Conservation (phyloP, 2,113 vertebrate genomes). For the Crocuta crocuta region DNA sequence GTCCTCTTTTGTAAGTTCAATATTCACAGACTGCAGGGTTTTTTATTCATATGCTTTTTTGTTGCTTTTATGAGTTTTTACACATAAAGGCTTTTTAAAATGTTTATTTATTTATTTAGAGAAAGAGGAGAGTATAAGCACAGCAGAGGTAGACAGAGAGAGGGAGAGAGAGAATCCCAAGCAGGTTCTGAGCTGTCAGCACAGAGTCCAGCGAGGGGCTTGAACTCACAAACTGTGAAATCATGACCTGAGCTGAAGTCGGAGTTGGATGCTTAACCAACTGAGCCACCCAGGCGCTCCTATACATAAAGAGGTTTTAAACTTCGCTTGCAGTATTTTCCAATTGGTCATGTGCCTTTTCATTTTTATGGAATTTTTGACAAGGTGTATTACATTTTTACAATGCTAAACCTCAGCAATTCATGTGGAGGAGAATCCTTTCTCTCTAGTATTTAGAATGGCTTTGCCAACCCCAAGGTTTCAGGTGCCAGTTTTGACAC, state of each 20-base stretch:
- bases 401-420: accelerated
- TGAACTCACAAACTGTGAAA: no score
- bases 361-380: not conserved
- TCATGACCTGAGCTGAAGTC: no score
- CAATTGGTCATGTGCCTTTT: not conserved
- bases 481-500: not conserved
- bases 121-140: no score
- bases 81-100: not conserved
- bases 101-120: no score
- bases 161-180: no score
- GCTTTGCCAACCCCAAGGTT: not conserved
- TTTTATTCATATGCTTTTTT: not conserved
- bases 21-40: not conserved
- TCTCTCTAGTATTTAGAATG: no score
- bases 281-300: no score
- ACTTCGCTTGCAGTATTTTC: not conserved
- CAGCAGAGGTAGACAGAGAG: no score
- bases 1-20: not conserved
- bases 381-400: not conserved
- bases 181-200: no score
- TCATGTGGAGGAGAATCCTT: not conserved
- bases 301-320: not conserved
- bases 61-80: not conserved
- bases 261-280: no score
- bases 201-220: no score